Conservation (phyloP, 1,140 invertebrate species). For the Drosophila leontia region DNA sequence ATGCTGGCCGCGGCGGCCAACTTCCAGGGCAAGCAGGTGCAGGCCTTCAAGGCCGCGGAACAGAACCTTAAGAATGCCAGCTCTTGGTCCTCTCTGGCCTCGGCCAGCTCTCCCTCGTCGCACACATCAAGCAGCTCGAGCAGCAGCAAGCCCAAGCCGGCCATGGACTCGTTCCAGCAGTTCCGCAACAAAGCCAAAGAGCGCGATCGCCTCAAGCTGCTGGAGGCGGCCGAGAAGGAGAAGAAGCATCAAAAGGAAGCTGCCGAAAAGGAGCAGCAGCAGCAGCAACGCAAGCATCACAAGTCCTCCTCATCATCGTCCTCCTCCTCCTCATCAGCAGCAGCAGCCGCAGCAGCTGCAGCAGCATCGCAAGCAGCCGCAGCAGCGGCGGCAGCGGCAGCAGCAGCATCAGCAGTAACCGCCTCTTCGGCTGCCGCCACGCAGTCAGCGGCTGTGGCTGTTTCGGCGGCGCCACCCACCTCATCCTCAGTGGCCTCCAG, state of each 20-base stretch:
- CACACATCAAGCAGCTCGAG: constrained; percentile 86
- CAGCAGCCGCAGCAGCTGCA: constrained; percentile 21
- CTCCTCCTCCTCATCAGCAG: constrained; percentile 22
- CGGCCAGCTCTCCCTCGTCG: constrained; percentile 91
- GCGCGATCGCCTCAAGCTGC: constrained; percentile 95
- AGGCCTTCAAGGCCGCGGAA: constrained; percentile 90
- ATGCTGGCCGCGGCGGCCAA: constrained; percentile 84
- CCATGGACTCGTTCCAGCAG: constrained; percentile 90
- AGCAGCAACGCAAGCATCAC: constrained; percentile 87
- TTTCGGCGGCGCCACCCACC: constrained; percentile 31
- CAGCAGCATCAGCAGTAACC: constrained; percentile 9
- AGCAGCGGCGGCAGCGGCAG: constrained; percentile 85
- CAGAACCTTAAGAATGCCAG: constrained; percentile 94
- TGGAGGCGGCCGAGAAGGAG: constrained; percentile 93
- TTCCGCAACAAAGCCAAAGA: constrained; percentile 98
- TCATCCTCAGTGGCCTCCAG: constrained; percentile 85
- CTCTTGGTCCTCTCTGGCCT: constrained; percentile 96
- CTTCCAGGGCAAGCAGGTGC: constrained; percentile 85
- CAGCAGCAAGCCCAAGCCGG: constrained; percentile 87
- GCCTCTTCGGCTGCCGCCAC: constrained; percentile 6
- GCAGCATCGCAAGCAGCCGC: constrained; percentile 25
- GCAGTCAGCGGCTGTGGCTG: constrained; percentile 15
- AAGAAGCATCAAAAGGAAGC: constrained; percentile 92
- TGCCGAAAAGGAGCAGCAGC: constrained; percentile 86
- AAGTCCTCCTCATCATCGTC: constrained; percentile 71